Base-by-base conservation (phyloP, 2,888 invertebrate genomes). In the Coronaproctus castanopsis region DNA sequence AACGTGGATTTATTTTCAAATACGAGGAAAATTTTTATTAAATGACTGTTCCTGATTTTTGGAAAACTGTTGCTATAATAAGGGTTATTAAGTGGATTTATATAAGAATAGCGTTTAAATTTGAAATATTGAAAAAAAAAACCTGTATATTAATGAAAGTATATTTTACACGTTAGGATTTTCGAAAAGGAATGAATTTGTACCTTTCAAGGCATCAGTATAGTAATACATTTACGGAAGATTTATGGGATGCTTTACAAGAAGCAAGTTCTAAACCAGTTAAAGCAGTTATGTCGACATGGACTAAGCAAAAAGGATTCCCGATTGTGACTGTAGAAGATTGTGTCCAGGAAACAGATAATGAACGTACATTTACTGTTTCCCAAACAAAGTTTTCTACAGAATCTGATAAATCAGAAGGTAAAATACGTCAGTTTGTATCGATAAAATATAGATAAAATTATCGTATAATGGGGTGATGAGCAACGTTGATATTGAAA, bases 291-390 rank as follows among this genome's bases (percentile, higher is more conserved):
- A 97, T 98, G 96, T 85, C 87, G 5, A 87, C 89, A 21, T 98
- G 97, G 97, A 96, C 95, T 1, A 87, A 88, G 69, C 86, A 90
- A 69, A 88, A 87, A 80, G 96, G 97, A 51, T 96, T 89, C 70
- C 96, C 96, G 1, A 81, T 95, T 58, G 81, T 89, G 14, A 77
- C 71, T 53, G 78, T 78, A 2, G 65, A 67, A 49, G 68, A 66
- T 49, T 62, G 81, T 3, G 74, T 76, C 62, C 77, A 79, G 49
- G 75, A 76, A 65, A 81, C 82, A 68, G 76, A 76, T 57, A 81
- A 80, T 1, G 77, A 82, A 63, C 76, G 88, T 19, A 72, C 83
- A 8, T 70, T 95, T n/a, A 78, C 77, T 2, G 72, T 93, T 52
- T 78, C 78, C 0, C 92, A 93, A 70, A 81, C 82, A 66, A 88